Conservation (phyloP, 1,140 invertebrate genomes). For the Sinonovacula constricta region DNA sequence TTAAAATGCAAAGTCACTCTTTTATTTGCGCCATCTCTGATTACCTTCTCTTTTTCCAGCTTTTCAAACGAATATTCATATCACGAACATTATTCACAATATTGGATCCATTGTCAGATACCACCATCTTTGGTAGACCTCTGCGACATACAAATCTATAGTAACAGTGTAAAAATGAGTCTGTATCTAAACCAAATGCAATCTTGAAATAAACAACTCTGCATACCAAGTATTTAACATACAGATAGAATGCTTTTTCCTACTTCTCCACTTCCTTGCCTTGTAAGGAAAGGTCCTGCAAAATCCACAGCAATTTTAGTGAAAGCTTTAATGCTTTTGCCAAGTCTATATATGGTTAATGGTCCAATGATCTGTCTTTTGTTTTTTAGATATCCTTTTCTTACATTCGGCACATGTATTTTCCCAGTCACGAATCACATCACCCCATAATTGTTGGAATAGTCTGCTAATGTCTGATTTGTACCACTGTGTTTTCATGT, state of each 20-base stretch:
- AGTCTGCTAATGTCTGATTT: neutral
- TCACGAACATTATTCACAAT: conserved; percentile 22
- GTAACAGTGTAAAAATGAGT: neutral
- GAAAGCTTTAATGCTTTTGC: conserved; percentile 5
- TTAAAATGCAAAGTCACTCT: conserved; percentile 3
- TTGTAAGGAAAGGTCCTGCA: conserved; percentile 2
- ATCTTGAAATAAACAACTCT: conserved; percentile 26
- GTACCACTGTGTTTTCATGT: too few species aligned
- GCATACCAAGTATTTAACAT: conserved; percentile 5
- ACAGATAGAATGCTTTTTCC: conserved; percentile 26
- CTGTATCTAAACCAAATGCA: neutral
- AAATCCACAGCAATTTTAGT: conserved; percentile 16
- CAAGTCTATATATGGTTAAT: neutral
- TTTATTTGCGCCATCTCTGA: neutral
- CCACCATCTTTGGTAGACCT: conserved; percentile 12
- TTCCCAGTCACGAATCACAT: neutral
- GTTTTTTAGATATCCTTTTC: neutral
- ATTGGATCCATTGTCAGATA: conserved; percentile 44
- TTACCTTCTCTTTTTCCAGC: conserved; percentile 24
- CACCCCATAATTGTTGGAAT: neutral
- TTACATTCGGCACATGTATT: neutral
- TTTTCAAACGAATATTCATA: neutral
- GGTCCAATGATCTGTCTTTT: conserved; percentile 23
- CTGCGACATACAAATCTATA: neutral
- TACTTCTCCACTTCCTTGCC: conserved; percentile 4